phyloP scores from a whole-genome alignment of 2,113 vertebrate species.

The Orcinus orca region DNA sequence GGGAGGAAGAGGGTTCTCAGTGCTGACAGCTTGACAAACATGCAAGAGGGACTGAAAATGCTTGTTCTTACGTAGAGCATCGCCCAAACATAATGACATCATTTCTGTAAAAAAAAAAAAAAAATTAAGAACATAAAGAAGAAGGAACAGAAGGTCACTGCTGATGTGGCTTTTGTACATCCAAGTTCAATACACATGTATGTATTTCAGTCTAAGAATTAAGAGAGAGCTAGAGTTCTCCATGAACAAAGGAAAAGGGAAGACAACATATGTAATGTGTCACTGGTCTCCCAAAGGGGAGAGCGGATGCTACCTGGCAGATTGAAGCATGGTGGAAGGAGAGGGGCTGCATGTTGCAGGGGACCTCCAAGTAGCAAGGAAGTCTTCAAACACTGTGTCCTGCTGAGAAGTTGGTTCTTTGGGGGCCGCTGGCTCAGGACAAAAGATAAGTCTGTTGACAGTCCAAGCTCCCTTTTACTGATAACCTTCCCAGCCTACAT shows the following conservation, averaged over 20 bases:
- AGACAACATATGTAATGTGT: accelerated
- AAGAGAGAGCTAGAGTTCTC: background rate
- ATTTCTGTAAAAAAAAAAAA: background rate
- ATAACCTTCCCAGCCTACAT: background rate
- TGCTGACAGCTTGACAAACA: background rate
- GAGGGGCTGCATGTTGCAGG: background rate
- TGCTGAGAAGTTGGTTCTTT: background rate
- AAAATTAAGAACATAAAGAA: background rate
- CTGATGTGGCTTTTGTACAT: background rate
- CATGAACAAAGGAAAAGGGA: background rate
- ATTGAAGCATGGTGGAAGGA: accelerated
- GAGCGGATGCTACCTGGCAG: background rate
- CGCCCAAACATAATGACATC: background rate
- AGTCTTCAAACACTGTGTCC: background rate
- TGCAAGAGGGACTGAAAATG: background rate
- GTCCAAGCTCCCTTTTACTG: background rate
- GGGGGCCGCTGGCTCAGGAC: background rate
- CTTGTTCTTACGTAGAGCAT: background rate
- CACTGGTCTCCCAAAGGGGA: background rate
- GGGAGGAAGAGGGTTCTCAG: background rate
- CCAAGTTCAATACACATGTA: background rate
- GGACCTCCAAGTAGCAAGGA: accelerated
- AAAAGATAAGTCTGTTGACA: background rate
- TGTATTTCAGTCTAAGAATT: background rate
- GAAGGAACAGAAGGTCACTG: background rate